These are phyloP conservation scores for Hippoglossus hippoglossus DNA, from an alignment of 2,797 vertebrate species.

Conservation along the genomic window DNA sequence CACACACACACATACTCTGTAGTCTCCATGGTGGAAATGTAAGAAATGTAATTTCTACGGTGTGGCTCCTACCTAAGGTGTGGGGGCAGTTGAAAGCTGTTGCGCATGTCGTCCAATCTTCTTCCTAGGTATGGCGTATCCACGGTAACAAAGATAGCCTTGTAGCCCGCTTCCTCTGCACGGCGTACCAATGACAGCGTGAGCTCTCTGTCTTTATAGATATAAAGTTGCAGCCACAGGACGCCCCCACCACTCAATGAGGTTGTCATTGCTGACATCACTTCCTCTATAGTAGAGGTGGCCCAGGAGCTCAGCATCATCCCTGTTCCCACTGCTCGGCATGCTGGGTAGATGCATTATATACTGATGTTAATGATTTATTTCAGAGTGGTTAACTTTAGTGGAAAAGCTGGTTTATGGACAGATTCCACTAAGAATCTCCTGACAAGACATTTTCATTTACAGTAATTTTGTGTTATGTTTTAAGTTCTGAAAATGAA, in stretches of 20 bases:
- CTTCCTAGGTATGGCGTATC: conserved; percentile 94
- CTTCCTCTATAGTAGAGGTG: conserved; percentile 95
- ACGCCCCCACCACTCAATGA: conserved; percentile 56
- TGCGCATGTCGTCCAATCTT: conserved; percentile 90
- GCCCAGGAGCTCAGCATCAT: conserved; percentile 99
- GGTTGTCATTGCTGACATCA: conserved; percentile 81
- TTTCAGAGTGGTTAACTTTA: not conserved
- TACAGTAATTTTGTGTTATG: too few relatives aligned
- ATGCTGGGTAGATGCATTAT: conserved; percentile 81
- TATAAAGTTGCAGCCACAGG: conserved; percentile 94
- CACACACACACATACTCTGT: not conserved
- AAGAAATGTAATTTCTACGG: fast-evolving
- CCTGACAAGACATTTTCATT: too few relatives aligned
- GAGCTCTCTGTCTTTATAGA: conserved; percentile 92
- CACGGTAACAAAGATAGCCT: conserved; percentile 93
- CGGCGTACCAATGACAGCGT: conserved; percentile 88
- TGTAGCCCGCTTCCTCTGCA: conserved; percentile 89
- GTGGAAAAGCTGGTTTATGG: too few relatives aligned
- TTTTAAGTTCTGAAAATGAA: too few relatives aligned
- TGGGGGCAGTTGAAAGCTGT: conserved; percentile 92
- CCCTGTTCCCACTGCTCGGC: conserved; percentile 86
- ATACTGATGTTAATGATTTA: not conserved
- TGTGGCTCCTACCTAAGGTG: conserved; percentile 89
- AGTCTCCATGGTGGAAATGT: not conserved
- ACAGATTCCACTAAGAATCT: not conserved